Evolutionary conservation across 2,888 invertebrate species (phyloP).

Genomic region (Meloe dianella): DNA sequence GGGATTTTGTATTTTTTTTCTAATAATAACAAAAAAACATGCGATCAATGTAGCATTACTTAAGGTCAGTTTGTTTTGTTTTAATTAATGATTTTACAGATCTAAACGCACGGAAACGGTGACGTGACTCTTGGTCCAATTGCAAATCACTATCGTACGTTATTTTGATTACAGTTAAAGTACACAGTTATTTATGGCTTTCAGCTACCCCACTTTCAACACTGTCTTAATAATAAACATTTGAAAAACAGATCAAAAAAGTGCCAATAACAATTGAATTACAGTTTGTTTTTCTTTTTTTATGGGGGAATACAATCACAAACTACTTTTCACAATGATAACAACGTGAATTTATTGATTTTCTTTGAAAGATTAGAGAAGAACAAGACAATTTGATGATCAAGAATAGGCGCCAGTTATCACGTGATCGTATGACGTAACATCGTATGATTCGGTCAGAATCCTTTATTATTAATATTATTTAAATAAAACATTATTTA

Average conservation of each 20-base stretch:
- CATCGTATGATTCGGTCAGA: conserved; percentile 39
- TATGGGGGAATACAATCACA: background rate
- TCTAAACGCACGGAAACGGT: background rate
- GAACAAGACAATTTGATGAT: background rate
- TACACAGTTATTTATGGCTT: conserved; percentile 9
- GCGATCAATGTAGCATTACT: too few relatives aligned
- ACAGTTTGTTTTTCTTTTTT: background rate
- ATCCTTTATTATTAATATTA: background rate
- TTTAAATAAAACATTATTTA: too few relatives aligned
- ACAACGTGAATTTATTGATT: background rate
- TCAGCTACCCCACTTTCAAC: background rate
- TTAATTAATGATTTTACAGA: background rate
- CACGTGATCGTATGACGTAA: conserved; percentile 39
- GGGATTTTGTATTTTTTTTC: background rate
- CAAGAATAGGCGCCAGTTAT: conserved; percentile 23
- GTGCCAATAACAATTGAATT: background rate
- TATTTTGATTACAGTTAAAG: conserved; percentile 4
- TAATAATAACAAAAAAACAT: too few relatives aligned
- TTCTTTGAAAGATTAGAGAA: background rate
- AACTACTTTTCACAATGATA: background rate
- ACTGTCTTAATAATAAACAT: background rate
- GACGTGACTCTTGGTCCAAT: background rate
- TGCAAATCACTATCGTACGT: background rate
- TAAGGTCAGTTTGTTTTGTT: background rate
- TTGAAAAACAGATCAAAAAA: background rate